Conservation (phyloP, 2,113 vertebrate species). For the Lates calcarifer region DNA sequence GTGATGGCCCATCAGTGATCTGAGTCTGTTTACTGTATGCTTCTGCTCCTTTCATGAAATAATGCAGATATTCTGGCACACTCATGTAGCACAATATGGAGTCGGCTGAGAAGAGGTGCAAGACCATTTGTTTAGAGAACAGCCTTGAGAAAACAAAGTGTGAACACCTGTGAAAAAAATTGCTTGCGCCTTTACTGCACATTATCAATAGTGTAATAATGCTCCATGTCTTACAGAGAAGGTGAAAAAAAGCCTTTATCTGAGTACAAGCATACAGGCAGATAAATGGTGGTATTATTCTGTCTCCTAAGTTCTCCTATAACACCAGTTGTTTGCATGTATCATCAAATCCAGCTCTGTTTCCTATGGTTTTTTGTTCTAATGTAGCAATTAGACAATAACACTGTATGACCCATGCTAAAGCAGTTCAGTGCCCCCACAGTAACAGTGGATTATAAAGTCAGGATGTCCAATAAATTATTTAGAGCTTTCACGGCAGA, state of each 20-base stretch:
- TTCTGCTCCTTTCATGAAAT: conserved; percentile 14
- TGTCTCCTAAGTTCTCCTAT: neutral
- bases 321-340: neutral
- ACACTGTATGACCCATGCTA: neutral
- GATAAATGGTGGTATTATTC: neutral
- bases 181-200: neutral
- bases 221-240: neutral
- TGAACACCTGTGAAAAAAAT: neutral
- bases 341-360: no score
- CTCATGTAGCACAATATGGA: neutral
- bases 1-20: conserved; percentile 15
- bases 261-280: neutral
- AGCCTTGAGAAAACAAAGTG: conserved; percentile 34
- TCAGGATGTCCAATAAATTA: neutral
- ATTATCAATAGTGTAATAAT: neutral
- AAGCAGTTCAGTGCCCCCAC: neutral
- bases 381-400: neutral
- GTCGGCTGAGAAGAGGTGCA: neutral
- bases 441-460: neutral
- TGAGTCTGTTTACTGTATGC: neutral
- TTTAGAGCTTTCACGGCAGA: neutral
- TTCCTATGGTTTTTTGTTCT: neutral
- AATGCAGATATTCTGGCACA: conserved; percentile 9
- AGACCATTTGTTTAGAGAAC: neutral
- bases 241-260: neutral